Conservation (phyloP, 2,888 invertebrate species). For the Caradrina clavipalpis region DNA sequence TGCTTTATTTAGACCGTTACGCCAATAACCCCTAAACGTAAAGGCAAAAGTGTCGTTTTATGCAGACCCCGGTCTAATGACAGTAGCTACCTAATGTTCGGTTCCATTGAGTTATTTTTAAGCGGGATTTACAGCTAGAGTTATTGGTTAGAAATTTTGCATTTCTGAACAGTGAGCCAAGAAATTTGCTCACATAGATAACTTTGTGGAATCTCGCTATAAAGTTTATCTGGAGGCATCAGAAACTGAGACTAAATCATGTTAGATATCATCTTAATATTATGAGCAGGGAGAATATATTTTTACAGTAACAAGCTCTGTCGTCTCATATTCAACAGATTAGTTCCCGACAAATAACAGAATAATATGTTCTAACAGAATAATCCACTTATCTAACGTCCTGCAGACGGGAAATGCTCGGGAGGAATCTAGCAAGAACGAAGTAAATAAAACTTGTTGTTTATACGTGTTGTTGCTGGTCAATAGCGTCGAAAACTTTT, state of each 20-base stretch:
- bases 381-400: slow-evolving; percentile 40
- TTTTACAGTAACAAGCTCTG: slow-evolving; percentile 1
- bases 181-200: neutral
- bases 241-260: neutral
- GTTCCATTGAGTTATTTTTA: neutral
- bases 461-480: slow-evolving; percentile 28
- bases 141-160: neutral
- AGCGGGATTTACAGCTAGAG: neutral
- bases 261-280: neutral
- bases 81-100: neutral
- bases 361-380: slow-evolving; percentile 22
- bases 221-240: neutral
- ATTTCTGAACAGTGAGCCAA: neutral
- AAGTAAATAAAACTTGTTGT: slow-evolving; percentile 30
- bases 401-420: slow-evolving; percentile 21
- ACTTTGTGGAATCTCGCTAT: neutral
- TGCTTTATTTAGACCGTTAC: slow-evolving; percentile 37
- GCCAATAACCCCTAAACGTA: slow-evolving; percentile 26
- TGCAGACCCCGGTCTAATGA: slow-evolving; percentile 28
- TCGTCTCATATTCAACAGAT: slow-evolving; percentile 27
- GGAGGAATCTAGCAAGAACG: slow-evolving; percentile 20
- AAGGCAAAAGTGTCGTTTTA: slow-evolving; percentile 25
- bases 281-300: slow-evolving; percentile 6
- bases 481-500: slow-evolving; percentile 20
- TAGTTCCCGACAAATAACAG: slow-evolving; percentile 27